Evolutionary conservation across 2,888 invertebrate genomes (phyloP).

Genomic region (Harpalus rufipes): DNA sequence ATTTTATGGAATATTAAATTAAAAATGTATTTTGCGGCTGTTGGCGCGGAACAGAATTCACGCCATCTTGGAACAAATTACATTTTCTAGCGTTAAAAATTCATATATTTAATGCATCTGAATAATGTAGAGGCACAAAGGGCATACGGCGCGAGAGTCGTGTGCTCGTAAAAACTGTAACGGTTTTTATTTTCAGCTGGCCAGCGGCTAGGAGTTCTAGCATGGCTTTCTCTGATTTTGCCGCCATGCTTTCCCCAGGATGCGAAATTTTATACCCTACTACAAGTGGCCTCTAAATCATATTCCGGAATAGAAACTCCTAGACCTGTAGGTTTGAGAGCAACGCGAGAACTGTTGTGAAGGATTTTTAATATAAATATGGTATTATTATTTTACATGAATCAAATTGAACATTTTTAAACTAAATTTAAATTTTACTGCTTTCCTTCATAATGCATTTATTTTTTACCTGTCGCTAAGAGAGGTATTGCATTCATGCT

Average conservation of each 20-base stretch:
- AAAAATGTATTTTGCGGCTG: neutral
- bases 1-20: neutral
- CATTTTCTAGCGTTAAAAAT: conserved; percentile 33
- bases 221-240: conserved; percentile 33
- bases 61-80: conserved; percentile 19
- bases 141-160: conserved; percentile 6
- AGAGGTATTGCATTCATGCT: too few species aligned
- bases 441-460: too few species aligned
- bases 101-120: conserved; percentile 59
- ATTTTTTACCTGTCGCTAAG: too few species aligned
- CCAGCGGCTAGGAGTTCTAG: conserved; percentile 11
- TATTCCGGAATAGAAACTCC: neutral
- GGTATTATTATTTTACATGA: too few species aligned
- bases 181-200: conserved; percentile 42
- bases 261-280: conserved; percentile 14
- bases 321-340: too few species aligned
- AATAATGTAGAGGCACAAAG: conserved; percentile 60
- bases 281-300: neutral
- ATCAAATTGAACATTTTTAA: too few species aligned
- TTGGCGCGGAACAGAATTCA: conserved; percentile 1
- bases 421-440: too few species aligned
- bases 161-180: conserved; percentile 35
- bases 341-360: too few species aligned
- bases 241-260: neutral
- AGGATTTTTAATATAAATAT: too few species aligned